phyloP scores from a whole-genome alignment of 2,797 vertebrate genomes.

The Hyperoplus immaculatus region DNA sequence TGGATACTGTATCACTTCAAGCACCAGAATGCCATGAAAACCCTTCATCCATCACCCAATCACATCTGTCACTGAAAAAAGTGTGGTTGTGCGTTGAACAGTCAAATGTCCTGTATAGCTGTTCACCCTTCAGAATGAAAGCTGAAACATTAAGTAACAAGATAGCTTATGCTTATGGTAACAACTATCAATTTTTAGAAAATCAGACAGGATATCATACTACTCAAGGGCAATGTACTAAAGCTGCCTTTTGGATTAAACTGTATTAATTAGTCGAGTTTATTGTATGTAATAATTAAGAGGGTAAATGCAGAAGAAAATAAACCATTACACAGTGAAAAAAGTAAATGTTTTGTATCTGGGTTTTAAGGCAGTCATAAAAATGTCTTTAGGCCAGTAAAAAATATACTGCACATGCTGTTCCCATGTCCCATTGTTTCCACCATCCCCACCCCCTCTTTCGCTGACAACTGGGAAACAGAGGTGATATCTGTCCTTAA shows the following conservation, averaged over 20 bases:
- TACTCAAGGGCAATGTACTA: not conserved
- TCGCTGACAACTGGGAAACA: constrained; percentile 25
- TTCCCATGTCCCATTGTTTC: not conserved
- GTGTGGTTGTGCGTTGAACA: not conserved
- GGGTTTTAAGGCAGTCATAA: not conserved
- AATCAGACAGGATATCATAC: not conserved
- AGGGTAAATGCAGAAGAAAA: not conserved
- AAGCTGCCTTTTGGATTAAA: not conserved
- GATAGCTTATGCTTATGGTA: not conserved
- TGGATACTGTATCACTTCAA: not conserved
- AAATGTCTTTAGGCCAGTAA: not conserved
- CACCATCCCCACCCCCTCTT: not conserved
- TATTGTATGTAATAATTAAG: not conserved
- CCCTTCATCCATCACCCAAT: not conserved
- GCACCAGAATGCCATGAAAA: not conserved
- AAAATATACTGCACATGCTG: not conserved
- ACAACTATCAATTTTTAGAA: not conserved
- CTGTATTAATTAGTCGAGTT: not conserved
- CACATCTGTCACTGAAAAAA: no score
- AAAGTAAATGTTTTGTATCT: not conserved
- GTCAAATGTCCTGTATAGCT: not conserved
- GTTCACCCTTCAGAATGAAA: not conserved
- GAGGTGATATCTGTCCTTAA: constrained; percentile 46
- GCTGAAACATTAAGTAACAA: not conserved
- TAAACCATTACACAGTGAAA: not conserved